Conservation (phyloP, 2,888 invertebrate species). For the Alcis repandata region DNA sequence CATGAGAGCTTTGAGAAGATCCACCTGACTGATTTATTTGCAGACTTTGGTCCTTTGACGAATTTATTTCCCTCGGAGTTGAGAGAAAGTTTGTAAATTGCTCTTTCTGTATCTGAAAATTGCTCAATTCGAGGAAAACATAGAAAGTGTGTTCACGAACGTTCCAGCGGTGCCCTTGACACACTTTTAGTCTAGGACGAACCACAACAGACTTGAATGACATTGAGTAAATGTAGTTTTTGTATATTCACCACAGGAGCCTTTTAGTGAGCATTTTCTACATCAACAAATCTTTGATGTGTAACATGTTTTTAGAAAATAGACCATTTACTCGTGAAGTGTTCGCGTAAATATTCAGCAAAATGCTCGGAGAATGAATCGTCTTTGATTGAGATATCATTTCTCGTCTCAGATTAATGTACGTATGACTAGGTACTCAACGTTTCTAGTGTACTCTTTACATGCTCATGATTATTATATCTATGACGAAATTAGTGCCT, state of each 20-base stretch:
- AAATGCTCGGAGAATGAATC: too few relatives aligned
- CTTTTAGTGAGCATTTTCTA: too few relatives aligned
- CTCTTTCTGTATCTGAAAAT: slow-evolving; percentile 37
- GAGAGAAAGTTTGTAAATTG: slow-evolving; percentile 41
- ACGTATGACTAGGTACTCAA: too few relatives aligned
- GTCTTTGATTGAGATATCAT: too few relatives aligned
- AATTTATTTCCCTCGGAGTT: slow-evolving; percentile 39
- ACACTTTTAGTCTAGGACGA: neutral
- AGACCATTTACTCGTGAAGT: too few relatives aligned
- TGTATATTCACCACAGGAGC: neutral
- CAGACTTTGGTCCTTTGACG: slow-evolving; percentile 41
- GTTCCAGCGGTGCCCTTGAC: slow-evolving; percentile 7
- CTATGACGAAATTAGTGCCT: too few relatives aligned
- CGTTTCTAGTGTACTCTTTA: too few relatives aligned
- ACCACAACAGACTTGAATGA: neutral
- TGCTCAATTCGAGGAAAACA: slow-evolving; percentile 15
- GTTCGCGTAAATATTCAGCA: too few relatives aligned
- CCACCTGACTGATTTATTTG: slow-evolving; percentile 44
- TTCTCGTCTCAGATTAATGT: too few relatives aligned
- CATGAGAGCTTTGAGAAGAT: slow-evolving; percentile 33
- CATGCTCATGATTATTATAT: too few relatives aligned
- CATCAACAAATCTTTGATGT: too few relatives aligned
- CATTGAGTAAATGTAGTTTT: neutral
- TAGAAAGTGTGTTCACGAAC: neutral
- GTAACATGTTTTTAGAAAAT: too few relatives aligned